Base-by-base conservation (phyloP, 2,113 vertebrate species). In the Chaetodon auriga region DNA sequence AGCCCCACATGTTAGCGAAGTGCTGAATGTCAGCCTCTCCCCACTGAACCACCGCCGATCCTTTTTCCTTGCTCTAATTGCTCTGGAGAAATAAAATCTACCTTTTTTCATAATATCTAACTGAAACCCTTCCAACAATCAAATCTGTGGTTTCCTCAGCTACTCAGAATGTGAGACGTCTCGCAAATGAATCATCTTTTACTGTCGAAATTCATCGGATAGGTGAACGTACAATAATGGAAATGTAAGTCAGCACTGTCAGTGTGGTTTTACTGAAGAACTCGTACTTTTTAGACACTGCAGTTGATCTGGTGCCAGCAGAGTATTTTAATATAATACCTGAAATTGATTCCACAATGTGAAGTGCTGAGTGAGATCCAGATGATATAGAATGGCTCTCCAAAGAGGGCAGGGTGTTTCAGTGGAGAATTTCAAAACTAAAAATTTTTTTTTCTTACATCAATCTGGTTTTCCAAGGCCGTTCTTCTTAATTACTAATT, bases 11-110 rank as follows among this genome's bases (percentile, higher is more conserved):
- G 61, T 58, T 76, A 21, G 53, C 13, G 1, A 16, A 61, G 25
- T 7, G 21, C 16, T 49, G 21, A 65, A 79, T 55, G 69, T 81
- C 68, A 78, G 0, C 58, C 30, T 61, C 6, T 72, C 46, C 18
- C 51, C 10, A 6, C 38, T 51, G 38, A 63, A 9, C 41, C 51
- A 66, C 23, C 10, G 0, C 53, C 60, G 21, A 46, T 55, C 36
- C 54, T 74, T 1, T 23, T 1, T 23, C 19, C 55, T 49, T 64
- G n/a, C 43, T 68, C 1, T 79, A 48, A 49, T 74, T 82, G 23
- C 43, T 65, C 18, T 38, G 6, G 15, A 79, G 57, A 10, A 25
- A 62, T 35, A 57, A 55, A 46, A 55, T 16, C 10, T 53, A 35
- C n/a, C 57, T 9, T 58, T 51, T 74, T 46, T 13, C 25, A 19